Conservation (phyloP, 2,888 invertebrate genomes). For the Calameuta filiformis region DNA sequence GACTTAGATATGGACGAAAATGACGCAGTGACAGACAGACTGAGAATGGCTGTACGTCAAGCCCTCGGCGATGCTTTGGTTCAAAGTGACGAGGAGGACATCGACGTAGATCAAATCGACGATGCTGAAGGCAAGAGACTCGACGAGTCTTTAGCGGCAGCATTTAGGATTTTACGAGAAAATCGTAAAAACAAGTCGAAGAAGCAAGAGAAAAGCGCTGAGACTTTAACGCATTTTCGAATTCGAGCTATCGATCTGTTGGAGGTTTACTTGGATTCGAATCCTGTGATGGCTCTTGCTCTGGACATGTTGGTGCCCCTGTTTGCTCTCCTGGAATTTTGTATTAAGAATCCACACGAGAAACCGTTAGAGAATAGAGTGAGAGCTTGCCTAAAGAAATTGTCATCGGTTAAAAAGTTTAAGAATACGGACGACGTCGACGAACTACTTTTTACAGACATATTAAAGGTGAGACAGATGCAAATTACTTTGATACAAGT, state of each 20-base stretch:
- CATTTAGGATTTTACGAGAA: constrained; percentile 73
- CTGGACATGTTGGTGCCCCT: constrained; percentile 78
- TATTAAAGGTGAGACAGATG: constrained; percentile 52
- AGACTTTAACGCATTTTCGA: constrained; percentile 78
- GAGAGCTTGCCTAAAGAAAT: constrained; percentile 72
- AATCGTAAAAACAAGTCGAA: constrained; percentile 56
- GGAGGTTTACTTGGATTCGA: constrained; percentile 78
- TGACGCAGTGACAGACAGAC: constrained; percentile 76
- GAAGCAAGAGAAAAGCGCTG: constrained; percentile 73
- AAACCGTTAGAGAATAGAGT: constrained; percentile 75
- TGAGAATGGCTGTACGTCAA: constrained; percentile 78
- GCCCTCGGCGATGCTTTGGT: constrained; percentile 74
- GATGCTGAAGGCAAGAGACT: constrained; percentile 81
- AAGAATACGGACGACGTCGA: constrained; percentile 70
- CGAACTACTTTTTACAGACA: constrained; percentile 68
- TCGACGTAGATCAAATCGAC: constrained; percentile 80
- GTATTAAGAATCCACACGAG: constrained; percentile 76
- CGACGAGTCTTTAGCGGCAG: constrained; percentile 79
- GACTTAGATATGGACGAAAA: constrained; percentile 64
- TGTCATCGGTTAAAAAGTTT: constrained; percentile 74
- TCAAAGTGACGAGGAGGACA: constrained; percentile 75
- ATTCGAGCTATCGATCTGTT: constrained; percentile 80
- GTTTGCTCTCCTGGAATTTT: constrained; percentile 76
- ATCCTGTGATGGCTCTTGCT: constrained; percentile 75
- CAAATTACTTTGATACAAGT: neutral